A percentile compares a stretch with the other conserved stretches of the same genome.
Evolutionary conservation across 2,888 invertebrate species (phyloP).

Genomic region (Apotomis capreana): DNA sequence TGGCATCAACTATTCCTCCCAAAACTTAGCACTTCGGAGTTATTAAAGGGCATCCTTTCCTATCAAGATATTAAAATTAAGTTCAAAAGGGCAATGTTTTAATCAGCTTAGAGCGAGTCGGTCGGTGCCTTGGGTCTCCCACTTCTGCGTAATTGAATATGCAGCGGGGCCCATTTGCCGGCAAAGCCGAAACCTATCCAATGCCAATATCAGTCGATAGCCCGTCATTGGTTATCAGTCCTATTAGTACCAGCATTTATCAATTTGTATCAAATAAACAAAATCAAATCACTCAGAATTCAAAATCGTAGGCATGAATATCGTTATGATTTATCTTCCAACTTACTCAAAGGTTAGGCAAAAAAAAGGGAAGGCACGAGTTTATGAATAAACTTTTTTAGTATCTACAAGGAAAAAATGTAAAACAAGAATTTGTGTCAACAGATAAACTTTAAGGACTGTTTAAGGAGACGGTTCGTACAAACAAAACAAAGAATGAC

Average conservation of each 20-base stretch:
- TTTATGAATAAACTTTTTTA: neutral
- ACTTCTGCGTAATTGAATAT: conserved; percentile 67
- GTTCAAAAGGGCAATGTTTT: conserved; percentile 42
- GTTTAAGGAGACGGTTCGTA: conserved; percentile 53
- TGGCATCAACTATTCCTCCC: too few relatives aligned
- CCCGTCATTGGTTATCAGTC: conserved; percentile 49
- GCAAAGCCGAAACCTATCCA: conserved; percentile 66
- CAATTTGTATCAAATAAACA: conserved; percentile 17
- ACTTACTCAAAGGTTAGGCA: neutral
- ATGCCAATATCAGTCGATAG: conserved; percentile 53
- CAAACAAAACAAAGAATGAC: conserved; percentile 77
- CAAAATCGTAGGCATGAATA: neutral
- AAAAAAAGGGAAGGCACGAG: too few relatives aligned
- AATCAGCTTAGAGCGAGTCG: conserved; percentile 63
- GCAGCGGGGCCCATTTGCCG: conserved; percentile 60
- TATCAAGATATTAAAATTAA: conserved; percentile 16
- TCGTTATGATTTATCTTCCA: neutral
- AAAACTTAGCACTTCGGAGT: too few relatives aligned
- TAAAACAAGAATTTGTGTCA: conserved; percentile 57
- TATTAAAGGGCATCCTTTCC: conserved; percentile 4
- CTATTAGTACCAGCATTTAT: conserved; percentile 20
- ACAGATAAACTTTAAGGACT: conserved; percentile 60
- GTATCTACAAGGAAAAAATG: neutral
- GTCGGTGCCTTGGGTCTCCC: conserved; percentile 50
- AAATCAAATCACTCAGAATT: conserved; percentile 1